Base-by-base conservation (phyloP, 2,888 invertebrate species). In the Saturnia pavonia region DNA sequence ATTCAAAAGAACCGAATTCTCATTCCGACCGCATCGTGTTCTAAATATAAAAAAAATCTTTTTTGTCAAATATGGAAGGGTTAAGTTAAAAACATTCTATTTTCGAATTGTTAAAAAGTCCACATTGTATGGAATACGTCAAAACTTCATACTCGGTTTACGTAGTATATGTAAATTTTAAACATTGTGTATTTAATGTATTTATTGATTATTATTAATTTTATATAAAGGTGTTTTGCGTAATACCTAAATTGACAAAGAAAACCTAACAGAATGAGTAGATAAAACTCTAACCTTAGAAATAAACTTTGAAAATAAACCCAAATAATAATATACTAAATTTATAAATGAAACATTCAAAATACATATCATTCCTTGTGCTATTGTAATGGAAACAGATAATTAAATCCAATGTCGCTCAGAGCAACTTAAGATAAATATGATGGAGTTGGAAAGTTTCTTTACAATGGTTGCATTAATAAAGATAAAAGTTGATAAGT, bases 51-150 rank as follows among this genome's bases (percentile, higher is more conserved):
- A 91, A 77, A 82, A 80, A 89, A 89, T 88, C 86, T 89, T 92
- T 92, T 93, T 92, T 91, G 92, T 92, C 91, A 92, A 93, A 93
- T 93, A 92, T 92, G 93, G 93, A 93, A 94, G 93, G 93, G 93
- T 93, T 93, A 92, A 91, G 92, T 92, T 92, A 91, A 92, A 92
- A 93, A 92, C 92, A 88, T 92, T 94, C 93, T 94, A 94, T 94
- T 94, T 94, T 93, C 74, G 91, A 93, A 91, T 92, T 91, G 91
- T 93, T 92, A 92, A 93, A 93, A 94, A 92, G 91, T 90, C 89
- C 85, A 92, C 92, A 92, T 93, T 93, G 92, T 92, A 91, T 92
- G 90, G 91, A 92, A 92, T 93, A 92, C 92, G 92, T 93, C 92
- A 91, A 92, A 93, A 90, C 92, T 89, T 90, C 88, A 89, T 89